phyloP scores from a whole-genome alignment of 2,797 vertebrate species.

The Discoglossus pictus region DNA sequence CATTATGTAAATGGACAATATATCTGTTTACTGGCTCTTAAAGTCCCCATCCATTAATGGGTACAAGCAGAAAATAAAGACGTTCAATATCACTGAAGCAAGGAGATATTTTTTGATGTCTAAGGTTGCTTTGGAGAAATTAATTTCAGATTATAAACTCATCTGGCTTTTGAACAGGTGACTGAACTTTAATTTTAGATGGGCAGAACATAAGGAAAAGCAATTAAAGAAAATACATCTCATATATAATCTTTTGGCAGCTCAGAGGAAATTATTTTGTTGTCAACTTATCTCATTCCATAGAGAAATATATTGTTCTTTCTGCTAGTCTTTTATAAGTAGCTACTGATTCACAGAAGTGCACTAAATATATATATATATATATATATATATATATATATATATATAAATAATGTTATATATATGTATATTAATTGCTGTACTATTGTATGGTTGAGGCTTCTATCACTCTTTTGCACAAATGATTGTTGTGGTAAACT shows the following conservation, averaged over 20 bases:
- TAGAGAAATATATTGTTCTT: too few relatives aligned
- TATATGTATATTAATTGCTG: too few relatives aligned
- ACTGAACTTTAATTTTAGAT: slow-evolving; percentile 25
- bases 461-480: too few relatives aligned
- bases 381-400: too few relatives aligned
- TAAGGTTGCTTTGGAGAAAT: slow-evolving; percentile 43
- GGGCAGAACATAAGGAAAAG: slow-evolving; percentile 4
- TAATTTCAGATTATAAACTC: slow-evolving; percentile 41
- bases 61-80: slow-evolving; percentile 50
- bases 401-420: too few relatives aligned
- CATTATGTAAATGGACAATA: slow-evolving; percentile 56
- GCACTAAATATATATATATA: too few relatives aligned
- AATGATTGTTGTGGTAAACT: too few relatives aligned
- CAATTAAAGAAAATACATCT: slow-evolving; percentile 39
- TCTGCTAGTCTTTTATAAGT: too few relatives aligned
- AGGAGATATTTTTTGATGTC: slow-evolving; percentile 13
- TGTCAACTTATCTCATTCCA: too few relatives aligned
- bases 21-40: slow-evolving; percentile 54
- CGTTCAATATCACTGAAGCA: slow-evolving; percentile 18
- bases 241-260: slow-evolving; percentile 8
- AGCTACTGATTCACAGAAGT: too few relatives aligned
- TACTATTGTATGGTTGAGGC: too few relatives aligned
- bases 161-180: slow-evolving; percentile 45
- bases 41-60: slow-evolving; percentile 54
- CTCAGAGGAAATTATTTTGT: neutral